Base-by-base conservation (phyloP, 2,888 invertebrate species). In the Vannuccia rotundouncinata region DNA sequence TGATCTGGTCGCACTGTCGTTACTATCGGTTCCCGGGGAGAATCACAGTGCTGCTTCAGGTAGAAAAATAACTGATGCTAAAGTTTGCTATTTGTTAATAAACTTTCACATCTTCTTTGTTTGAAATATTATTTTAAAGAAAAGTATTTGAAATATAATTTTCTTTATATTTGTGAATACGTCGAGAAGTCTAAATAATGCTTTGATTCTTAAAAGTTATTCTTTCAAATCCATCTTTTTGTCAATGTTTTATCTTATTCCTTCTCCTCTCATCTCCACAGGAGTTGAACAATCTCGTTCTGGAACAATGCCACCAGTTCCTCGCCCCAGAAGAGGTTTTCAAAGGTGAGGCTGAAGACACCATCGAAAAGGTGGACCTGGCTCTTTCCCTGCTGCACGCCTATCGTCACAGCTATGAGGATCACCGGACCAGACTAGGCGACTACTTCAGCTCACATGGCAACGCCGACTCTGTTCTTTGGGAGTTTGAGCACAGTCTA, bases 11-110 rank as follows among this genome's bases (percentile, higher is more conserved):
- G 31, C 92, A 93, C 86, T 95, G 94, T 0, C 84, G 87, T 74
- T 94, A 94, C 86, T 96, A 95, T 88, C 94, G 94, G 87, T 93
- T 92, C 85, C 93, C 94, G 0, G 92, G 93, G 0, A 93, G 95
- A 86, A 91, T 96, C 76, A 94, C 95, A 85, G 93, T 95, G 60
- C 89, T 97, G 80, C 89, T 96, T 75, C 93, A 93, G 66, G 66
- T 66, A 2, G n/a, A n/a, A n/a, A n/a, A n/a, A n/a, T n/a, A n/a
- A n/a, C n/a, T n/a, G n/a, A n/a, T n/a, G n/a, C n/a, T n/a, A n/a
- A n/a, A n/a, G n/a, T n/a, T n/a, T n/a, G n/a, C n/a, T n/a, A n/a
- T n/a, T n/a, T n/a, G n/a, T n/a, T n/a, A n/a, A n/a, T n/a, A n/a
- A n/a, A n/a, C n/a, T n/a, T n/a, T n/a, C n/a, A n/a, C n/a, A n/a